Conservation (phyloP, 2,888 invertebrate genomes). For the Himalopsyche anomala region DNA sequence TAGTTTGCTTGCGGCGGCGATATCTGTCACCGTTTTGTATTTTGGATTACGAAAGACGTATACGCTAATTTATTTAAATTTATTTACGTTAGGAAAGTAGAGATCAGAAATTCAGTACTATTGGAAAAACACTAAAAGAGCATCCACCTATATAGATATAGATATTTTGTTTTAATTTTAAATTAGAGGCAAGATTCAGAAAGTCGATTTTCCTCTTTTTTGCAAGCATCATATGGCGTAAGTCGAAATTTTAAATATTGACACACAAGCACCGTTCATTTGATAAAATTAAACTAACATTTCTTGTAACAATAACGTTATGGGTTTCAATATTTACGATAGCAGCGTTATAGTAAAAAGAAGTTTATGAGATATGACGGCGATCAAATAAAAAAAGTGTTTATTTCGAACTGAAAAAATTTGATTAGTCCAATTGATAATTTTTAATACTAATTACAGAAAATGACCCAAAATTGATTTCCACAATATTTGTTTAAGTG, state of each 20-base stretch:
- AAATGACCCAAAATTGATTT: too few species aligned
- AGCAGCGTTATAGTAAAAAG: too few species aligned
- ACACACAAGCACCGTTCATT: too few species aligned
- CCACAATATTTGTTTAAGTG: too few species aligned
- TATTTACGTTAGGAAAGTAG: constrained; percentile 7
- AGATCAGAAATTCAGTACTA: constrained; percentile 50
- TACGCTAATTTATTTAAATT: background rate
- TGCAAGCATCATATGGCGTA: constrained; percentile 18
- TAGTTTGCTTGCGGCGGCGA: background rate
- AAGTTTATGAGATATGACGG: too few species aligned
- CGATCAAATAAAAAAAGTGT: too few species aligned
- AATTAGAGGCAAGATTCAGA: constrained; percentile 43
- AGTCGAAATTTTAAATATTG: background rate
- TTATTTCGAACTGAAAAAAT: too few species aligned
- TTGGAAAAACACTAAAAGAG: constrained; percentile 28
- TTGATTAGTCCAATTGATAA: too few species aligned
- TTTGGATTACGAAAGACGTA: background rate
- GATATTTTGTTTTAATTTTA: background rate
- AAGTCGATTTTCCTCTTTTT: background rate
- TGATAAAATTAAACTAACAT: too few species aligned
- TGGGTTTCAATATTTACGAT: too few species aligned
- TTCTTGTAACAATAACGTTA: too few species aligned
- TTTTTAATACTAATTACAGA: too few species aligned
- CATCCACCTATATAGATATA: constrained; percentile 20
- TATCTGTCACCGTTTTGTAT: constrained; percentile 8